Evolutionary conservation across 2,113 vertebrate species (phyloP).

Genomic region (Mustelus asterias): DNA sequence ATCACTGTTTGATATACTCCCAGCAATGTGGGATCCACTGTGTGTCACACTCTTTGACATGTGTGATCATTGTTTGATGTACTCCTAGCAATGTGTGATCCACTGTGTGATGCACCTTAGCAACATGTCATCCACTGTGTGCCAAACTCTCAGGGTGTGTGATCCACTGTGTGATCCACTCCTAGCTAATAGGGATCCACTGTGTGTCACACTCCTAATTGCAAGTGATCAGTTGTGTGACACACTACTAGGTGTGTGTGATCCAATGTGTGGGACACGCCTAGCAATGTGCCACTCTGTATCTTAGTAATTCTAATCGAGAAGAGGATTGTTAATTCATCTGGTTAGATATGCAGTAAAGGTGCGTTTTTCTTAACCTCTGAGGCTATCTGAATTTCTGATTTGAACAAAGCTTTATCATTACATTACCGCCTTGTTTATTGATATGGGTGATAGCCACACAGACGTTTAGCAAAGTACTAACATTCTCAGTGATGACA

Average conservation of each 20-base stretch:
- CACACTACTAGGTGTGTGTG: too few relatives aligned
- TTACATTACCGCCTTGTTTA: background rate
- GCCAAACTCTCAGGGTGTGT: background rate
- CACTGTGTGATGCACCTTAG: background rate
- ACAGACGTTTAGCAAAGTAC: background rate
- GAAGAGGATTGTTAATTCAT: too few relatives aligned
- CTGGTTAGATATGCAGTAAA: too few relatives aligned
- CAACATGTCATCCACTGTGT: background rate
- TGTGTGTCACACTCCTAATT: too few relatives aligned
- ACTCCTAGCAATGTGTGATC: too few relatives aligned
- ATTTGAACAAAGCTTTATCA: background rate
- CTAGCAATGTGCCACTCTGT: too few relatives aligned
- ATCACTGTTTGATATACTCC: background rate
- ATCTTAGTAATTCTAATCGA: too few relatives aligned
- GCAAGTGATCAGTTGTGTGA: too few relatives aligned
- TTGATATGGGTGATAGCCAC: background rate
- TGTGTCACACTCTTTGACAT: too few relatives aligned
- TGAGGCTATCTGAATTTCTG: background rate
- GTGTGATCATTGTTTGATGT: too few relatives aligned
- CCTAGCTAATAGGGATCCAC: too few relatives aligned
- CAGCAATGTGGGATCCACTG: background rate
- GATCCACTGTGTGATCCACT: background rate
- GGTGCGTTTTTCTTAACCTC: background rate
- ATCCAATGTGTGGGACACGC: too few relatives aligned
- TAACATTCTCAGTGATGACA: background rate